Evolutionary conservation across 2,888 invertebrate genomes (phyloP), one percentile per base, ranked within the genome.

Genomic region (Panzeria rudis): DNA sequence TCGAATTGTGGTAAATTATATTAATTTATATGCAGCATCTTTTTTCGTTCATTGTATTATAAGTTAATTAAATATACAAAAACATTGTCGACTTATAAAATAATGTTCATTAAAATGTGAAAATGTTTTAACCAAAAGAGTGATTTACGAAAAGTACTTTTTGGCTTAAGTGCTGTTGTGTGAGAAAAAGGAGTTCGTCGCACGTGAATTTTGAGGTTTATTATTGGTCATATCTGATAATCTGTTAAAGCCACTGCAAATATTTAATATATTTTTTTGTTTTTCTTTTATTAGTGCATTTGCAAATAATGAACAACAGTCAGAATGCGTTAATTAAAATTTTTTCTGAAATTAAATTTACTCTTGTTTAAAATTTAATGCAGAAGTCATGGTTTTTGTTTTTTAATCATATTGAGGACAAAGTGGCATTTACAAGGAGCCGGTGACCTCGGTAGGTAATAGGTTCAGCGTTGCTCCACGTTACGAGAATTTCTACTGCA

Each of bases 1-100:
- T 69, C 47, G 77, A 62, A 62, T 78, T 77, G 84, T 50, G 77
- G 77, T 35, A 68, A 78, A 62, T 77, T 77, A 82, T 75, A 85
- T 85, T 78, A 61, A 82, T 75, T 73, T 72, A 5, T 29, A 25
- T 41, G 11, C n/a, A 44, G 17, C 17, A 15, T 61, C 35, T 32
- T 68, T 17, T 56, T 17, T 20, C 32, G 44, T 44, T 54, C 11
- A 25, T 73, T 61, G 71, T 44, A 71, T 66, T 47, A 25, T 9
- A 62, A 52, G 47, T 56, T 76, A 72, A 73, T 77, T 81, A 73
- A 77, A 80, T 54, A 41, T 20, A 64, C 20, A 54, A 76, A 50
- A 54, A 79, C 41, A 23, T 71, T 44, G 71, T 23, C 41, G 59
- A 29, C 72, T 44, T 38, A 62, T 35, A 56, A 23, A 76, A 35